Evolutionary conservation across 2,797 vertebrate genomes (phyloP), one percentile per base, ranked within the genome.

Genomic region (Tiaroga cobitis): DNA sequence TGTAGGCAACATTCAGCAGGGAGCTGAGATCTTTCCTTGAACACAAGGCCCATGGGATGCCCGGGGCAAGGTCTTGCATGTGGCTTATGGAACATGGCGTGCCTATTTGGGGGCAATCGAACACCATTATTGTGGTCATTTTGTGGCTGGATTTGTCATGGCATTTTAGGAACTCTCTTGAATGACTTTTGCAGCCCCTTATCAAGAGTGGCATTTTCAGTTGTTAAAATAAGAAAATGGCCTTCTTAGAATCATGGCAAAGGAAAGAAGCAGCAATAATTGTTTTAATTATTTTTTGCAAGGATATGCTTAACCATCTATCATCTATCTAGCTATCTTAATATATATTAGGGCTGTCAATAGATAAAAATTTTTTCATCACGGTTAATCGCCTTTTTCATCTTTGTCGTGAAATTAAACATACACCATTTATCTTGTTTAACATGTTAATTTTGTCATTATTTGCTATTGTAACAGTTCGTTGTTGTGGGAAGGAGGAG

Each of bases 111-210:
- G 85, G 88, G 82, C 89, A 92, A 80, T 86, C 61, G 19, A 86
- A 91, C 91, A 93, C 90, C 87, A 88, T 77, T 77, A 88, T 79
- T 93, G 92, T 78, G 92, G 93, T 94, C 92, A 93, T 84, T 87
- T 80, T 82, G 77, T 80, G 83, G 70, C 15, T 65, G 32, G 29
- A 37, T 63, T 80, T 85, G 54, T 78, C 19, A 67, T 54, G 32
- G 65, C 32, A 32, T 24, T 72, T 81, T 76, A 82, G 68, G 56
- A 43, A 77, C 32, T 87, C 54, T 37, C 32, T 49, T 70, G 69
- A 69, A 46, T 68, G 46, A 41, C 18, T 59, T 70, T 54, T 39
- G 16, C 32, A 32, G 74, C 41, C 29, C 21, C 7, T 63, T 74
- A 68, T 67, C 21, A 82, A 15, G 24, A 74, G 11, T 74, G 54